Percentiles rank a stretch among this genome's conserved stretches.
Conservation (phyloP, 2,888 invertebrate species). For the Catonia carolina region DNA sequence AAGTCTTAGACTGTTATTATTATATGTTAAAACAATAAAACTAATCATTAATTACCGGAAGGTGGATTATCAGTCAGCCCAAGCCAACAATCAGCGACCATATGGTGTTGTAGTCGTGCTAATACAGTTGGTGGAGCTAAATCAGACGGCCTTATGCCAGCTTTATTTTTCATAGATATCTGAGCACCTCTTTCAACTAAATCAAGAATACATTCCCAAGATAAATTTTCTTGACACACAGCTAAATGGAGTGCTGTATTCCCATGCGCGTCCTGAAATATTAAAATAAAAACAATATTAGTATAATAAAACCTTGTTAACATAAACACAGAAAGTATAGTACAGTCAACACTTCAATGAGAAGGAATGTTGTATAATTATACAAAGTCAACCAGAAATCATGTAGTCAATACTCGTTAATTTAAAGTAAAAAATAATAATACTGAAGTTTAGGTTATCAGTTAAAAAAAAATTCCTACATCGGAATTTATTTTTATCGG, state of each 20-base stretch:
- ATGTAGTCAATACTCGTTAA: too few relatives aligned
- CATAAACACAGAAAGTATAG: too few relatives aligned
- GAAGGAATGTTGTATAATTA: too few relatives aligned
- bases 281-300: not conserved
- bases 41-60: too few relatives aligned
- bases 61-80: constrained; percentile 29
- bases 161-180: constrained; percentile 44
- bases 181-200: constrained; percentile 48
- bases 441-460: too few relatives aligned
- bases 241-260: constrained; percentile 53
- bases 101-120: constrained; percentile 46
- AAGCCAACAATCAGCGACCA: constrained; percentile 44
- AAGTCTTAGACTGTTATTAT: too few relatives aligned
- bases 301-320: not conserved
- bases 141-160: constrained; percentile 47
- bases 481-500: too few relatives aligned
- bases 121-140: constrained; percentile 46
- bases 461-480: too few relatives aligned
- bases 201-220: constrained; percentile 47
- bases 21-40: too few relatives aligned
- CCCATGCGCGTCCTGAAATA: constrained; percentile 45
- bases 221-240: constrained; percentile 48
- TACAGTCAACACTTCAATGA: too few relatives aligned
- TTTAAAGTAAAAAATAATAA: too few relatives aligned
- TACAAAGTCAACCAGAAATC: too few relatives aligned